Evolutionary conservation across 2,113 vertebrate species (phyloP).

Genomic region (Macrotis lagotis): DNA sequence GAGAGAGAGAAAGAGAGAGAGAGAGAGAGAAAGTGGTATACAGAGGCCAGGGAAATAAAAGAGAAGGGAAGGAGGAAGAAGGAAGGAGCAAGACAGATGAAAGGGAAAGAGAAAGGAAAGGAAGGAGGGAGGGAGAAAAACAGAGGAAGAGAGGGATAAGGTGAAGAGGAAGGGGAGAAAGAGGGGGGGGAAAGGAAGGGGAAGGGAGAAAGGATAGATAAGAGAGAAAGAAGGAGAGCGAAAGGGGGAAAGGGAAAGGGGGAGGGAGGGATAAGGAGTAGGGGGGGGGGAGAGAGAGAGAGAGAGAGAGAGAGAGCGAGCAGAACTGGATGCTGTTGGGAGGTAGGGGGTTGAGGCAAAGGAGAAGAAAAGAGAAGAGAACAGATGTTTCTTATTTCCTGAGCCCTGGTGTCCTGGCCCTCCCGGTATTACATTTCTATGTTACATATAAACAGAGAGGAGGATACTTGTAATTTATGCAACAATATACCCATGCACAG

Average conservation of each 20-base stretch:
- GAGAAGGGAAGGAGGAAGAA: too few relatives aligned
- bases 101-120: too few relatives aligned
- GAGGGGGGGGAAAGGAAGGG: too few relatives aligned
- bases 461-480: constrained; percentile 84
- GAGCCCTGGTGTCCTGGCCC: constrained; percentile 70
- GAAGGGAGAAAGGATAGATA: not conserved
- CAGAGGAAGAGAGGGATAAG: too few relatives aligned
- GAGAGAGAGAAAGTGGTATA: not conserved
- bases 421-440: constrained; percentile 81
- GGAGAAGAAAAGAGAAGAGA: constrained; percentile 58
- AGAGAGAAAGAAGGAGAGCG: too few relatives aligned
- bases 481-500: constrained; percentile 80
- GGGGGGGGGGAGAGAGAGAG: not conserved
- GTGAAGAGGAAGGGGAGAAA: too few relatives aligned
- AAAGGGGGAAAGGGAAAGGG: too few relatives aligned
- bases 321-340: not conserved
- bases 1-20: not conserved
- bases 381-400: constrained; percentile 89
- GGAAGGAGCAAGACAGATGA: too few relatives aligned
- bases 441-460: constrained; percentile 83
- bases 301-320: not conserved
- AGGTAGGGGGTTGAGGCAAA: not conserved
- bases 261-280: too few relatives aligned
- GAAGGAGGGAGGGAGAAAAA: too few relatives aligned
- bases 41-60: too few relatives aligned